Evolutionary conservation across 1,140 invertebrate genomes (phyloP).

Genomic region (Amyelois transitella): DNA sequence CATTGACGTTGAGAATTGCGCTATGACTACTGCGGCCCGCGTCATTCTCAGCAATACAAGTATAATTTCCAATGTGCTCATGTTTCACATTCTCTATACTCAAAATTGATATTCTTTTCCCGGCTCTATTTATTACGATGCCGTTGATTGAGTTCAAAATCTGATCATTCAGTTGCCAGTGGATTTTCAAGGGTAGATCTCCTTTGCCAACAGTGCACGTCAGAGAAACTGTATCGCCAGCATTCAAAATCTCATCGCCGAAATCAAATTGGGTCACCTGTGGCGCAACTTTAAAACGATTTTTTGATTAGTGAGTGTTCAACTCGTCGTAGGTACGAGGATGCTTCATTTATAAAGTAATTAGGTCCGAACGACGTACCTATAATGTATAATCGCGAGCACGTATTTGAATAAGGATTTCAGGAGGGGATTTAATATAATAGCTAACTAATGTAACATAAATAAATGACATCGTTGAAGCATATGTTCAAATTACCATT

Average conservation of each 20-base stretch:
- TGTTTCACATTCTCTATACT: constrained; percentile 80
- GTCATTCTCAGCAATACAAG: constrained; percentile 84
- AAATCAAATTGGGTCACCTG: constrained; percentile 82
- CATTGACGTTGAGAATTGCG: constrained; percentile 76
- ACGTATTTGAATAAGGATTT: neutral
- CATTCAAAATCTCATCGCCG: constrained; percentile 79
- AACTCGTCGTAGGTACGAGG: neutral
- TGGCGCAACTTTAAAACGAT: constrained; percentile 74
- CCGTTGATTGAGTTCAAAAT: constrained; percentile 59
- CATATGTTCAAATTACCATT: constrained; percentile 73
- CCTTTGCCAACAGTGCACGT: constrained; percentile 84
- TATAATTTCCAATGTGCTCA: constrained; percentile 86
- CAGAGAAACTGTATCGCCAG: constrained; percentile 83
- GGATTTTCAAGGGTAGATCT: constrained; percentile 79
- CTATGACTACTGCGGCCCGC: constrained; percentile 78
- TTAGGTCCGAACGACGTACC: too few relatives aligned
- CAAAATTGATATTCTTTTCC: constrained; percentile 72
- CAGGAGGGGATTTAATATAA: neutral
- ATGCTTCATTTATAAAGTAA: too few relatives aligned
- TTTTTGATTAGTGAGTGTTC: neutral
- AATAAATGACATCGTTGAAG: neutral
- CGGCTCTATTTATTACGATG: constrained; percentile 63
- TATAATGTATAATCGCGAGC: too few relatives aligned
- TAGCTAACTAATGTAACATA: neutral
- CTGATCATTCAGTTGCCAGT: constrained; percentile 79